Evolutionary conservation across 2,888 invertebrate species (phyloP).

Genomic region (Notodonta dromedarius): DNA sequence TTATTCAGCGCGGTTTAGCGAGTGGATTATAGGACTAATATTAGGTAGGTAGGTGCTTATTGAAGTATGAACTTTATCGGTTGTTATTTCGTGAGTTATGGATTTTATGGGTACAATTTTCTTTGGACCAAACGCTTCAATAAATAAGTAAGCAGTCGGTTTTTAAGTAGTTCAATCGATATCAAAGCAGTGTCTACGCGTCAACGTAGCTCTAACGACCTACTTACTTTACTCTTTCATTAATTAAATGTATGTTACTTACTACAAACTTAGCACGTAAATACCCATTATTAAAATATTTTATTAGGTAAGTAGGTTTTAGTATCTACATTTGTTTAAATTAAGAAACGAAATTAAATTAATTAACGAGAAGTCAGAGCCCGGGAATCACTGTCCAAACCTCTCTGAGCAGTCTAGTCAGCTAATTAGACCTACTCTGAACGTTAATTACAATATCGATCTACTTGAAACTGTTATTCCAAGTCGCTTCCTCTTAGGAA

Average conservation of each 20-base stretch:
- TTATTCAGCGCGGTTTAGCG: constrained; percentile 36
- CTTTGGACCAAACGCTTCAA: background rate
- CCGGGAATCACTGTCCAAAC: no score
- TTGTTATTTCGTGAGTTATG: constrained; percentile 17
- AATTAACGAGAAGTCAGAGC: no score
- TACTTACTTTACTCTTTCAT: no score
- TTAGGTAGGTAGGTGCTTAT: background rate
- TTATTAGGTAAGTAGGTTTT: no score
- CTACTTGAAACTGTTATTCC: background rate
- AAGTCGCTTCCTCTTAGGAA: background rate
- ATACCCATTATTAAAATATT: no score
- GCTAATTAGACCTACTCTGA: constrained; percentile 2
- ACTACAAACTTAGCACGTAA: no score
- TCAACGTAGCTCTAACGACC: no score
- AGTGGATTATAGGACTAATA: constrained; percentile 29
- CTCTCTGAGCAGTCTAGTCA: background rate
- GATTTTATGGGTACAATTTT: constrained; percentile 8
- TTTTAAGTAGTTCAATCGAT: no score
- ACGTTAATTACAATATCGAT: constrained; percentile 3
- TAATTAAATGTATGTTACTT: no score
- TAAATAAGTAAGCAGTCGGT: background rate
- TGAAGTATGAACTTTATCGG: constrained; percentile 19
- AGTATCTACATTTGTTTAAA: no score
- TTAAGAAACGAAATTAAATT: no score
- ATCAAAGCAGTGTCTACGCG: no score